Evolutionary conservation across 2,888 invertebrate species (phyloP).

Genomic region (Chymomyza fuscimana): DNA sequence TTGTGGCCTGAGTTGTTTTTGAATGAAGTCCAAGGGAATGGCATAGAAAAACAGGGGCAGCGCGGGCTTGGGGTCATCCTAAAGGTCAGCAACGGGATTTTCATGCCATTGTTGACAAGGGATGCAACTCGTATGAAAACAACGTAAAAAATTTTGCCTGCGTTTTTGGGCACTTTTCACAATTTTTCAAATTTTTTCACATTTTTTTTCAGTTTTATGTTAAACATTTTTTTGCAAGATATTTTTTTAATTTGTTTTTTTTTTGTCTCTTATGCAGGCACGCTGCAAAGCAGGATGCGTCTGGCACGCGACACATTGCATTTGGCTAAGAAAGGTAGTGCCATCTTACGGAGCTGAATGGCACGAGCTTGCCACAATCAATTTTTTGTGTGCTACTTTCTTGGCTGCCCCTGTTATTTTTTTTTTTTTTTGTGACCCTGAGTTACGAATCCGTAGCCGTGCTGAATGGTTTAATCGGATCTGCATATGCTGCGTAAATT

Average conservation of each 20-base stretch:
- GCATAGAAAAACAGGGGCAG: conserved; percentile 46
- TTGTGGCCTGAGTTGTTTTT: conserved; percentile 48
- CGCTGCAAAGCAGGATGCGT: conserved; percentile 36
- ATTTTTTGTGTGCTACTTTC: conserved; percentile 34
- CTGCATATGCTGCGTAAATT: conserved; percentile 72
- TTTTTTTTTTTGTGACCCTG: conserved; percentile 11
- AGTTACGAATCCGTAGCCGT: neutral
- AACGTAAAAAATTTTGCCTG: conserved; percentile 48
- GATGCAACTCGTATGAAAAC: conserved; percentile 63
- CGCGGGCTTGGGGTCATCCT: conserved; percentile 73
- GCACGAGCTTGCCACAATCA: conserved; percentile 39
- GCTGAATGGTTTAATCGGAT: conserved; percentile 54
- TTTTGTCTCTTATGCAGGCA: neutral
- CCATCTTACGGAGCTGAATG: conserved; percentile 18
- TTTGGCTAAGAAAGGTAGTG: conserved; percentile 3
- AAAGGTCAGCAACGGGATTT: conserved; percentile 77
- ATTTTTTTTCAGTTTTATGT: conserved; percentile 30
- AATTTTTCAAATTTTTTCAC: conserved; percentile 37
- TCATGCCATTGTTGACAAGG: conserved; percentile 71
- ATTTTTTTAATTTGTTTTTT: conserved; percentile 51
- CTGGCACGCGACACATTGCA: conserved; percentile 62
- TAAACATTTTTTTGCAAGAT: conserved; percentile 29
- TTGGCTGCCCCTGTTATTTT: conserved; percentile 2
- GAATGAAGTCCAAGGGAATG: conserved; percentile 64
- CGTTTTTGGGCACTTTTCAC: conserved; percentile 52